Conservation (phyloP, 2,113 vertebrate species). For the Notechis scutatus region DNA sequence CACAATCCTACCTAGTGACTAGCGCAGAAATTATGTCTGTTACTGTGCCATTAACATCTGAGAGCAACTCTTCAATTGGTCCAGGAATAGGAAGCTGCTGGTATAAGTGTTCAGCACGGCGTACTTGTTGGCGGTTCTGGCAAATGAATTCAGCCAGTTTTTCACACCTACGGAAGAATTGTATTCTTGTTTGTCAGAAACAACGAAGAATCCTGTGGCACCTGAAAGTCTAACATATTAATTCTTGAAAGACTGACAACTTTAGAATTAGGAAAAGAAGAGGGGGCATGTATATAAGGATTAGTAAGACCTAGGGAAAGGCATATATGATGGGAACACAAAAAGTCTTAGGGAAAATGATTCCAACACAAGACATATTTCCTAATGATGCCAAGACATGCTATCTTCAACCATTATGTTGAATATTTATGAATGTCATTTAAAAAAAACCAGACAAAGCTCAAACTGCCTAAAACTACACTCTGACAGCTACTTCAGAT, state of each 20-base stretch:
- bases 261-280: background rate
- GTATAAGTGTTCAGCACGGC: slow-evolving; percentile 89
- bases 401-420: background rate
- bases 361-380: background rate
- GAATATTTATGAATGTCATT: background rate
- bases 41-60: slow-evolving; percentile 89
- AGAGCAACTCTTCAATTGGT: slow-evolving; percentile 89
- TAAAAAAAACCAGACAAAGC: background rate
- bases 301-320: background rate
- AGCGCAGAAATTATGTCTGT: slow-evolving; percentile 95
- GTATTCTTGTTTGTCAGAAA: background rate
- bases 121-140: slow-evolving; percentile 97
- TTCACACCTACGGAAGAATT: slow-evolving; percentile 81
- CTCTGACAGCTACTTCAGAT: background rate
- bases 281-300: background rate
- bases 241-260: background rate
- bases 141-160: slow-evolving; percentile 95
- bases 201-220: background rate
- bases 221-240: background rate
- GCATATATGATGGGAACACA: background rate
- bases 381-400: background rate
- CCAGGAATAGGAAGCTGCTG: slow-evolving; percentile 95
- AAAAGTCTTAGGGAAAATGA: background rate
- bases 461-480: background rate
- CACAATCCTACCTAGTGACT: slow-evolving; percentile 83